phyloP scores from a whole-genome alignment of 1,140 invertebrate genomes.

The Drosophila seguyi region DNA sequence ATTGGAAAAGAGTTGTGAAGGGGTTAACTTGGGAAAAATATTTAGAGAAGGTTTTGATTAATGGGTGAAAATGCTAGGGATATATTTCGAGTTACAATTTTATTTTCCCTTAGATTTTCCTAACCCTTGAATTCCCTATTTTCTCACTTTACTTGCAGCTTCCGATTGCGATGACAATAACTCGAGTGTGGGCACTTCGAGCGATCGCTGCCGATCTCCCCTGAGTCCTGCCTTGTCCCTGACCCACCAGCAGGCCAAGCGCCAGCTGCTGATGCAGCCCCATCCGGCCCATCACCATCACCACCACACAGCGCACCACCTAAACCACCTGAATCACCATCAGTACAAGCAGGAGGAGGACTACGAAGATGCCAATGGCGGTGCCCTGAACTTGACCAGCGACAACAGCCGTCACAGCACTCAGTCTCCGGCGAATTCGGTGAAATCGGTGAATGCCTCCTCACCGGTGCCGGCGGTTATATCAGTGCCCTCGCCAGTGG shows the following conservation, averaged over 20 bases:
- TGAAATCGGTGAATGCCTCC: conserved; percentile 54
- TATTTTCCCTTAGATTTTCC: neutral
- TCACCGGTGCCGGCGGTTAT: conserved; percentile 39
- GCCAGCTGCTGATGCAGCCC: conserved; percentile 64
- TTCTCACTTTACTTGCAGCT: conserved; percentile 42
- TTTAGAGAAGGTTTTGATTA: conserved; percentile 4
- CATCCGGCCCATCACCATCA: conserved; percentile 61
- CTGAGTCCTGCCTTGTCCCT: conserved; percentile 65
- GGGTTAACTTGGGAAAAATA: neutral
- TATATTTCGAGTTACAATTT: neutral
- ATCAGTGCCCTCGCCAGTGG: conserved; percentile 30
- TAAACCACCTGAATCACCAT: conserved; percentile 40
- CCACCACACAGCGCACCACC: conserved; percentile 33
- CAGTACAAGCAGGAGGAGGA: conserved; percentile 71
- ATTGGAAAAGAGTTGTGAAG: conserved; percentile 1
- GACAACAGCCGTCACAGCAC: conserved; percentile 82
- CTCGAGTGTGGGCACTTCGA: conserved; percentile 78
- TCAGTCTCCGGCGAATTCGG: conserved; percentile 74
- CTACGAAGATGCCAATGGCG: conserved; percentile 72
- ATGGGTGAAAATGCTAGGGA: neutral
- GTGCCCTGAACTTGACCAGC: conserved; percentile 79
- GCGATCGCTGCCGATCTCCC: conserved; percentile 78
- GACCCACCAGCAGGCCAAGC: conserved; percentile 71
- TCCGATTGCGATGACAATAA: conserved; percentile 84
- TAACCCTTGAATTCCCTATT: neutral